Base-by-base conservation (phyloP, 2,797 vertebrate genomes). In the Chloroceryle amazona region DNA sequence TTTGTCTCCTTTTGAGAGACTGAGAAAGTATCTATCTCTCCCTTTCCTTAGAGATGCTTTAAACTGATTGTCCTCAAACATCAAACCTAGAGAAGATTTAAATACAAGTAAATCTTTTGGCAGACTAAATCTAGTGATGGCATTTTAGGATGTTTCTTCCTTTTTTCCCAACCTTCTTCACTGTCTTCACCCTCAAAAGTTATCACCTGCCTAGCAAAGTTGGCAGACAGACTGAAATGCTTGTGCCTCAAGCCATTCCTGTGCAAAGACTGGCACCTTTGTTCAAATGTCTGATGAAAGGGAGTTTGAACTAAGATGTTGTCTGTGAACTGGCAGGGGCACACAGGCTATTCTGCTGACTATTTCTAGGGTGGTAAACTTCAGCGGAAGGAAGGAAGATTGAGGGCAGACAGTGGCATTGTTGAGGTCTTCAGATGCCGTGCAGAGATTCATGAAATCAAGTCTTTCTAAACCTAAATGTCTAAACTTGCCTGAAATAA, bases 371-470 rank as follows among this genome's bases (percentile, higher is more conserved):
- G 66, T 3, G 3, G 49, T 29, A 54, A 90, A 60, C 80, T 84
- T 65, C 62, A 74, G 66, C 1, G 33, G 57, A 58, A 81, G 86
- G 83, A 86, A 90, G 83, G 83, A 94, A 90, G 90, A 75, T 3
- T 92, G 93, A 89, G 92, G 92, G 90, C 66, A 93, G 90, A 65
- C 5, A 7, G 86, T 76, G 60, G 86, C 88, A 86, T 96, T 86
- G 42, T 65, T 95, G 86, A 86, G 81, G 73, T 95, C 83, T 86
- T 52, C 67, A 92, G 90, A 84, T 90, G 86, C 63, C 90, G 90
- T 55, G 74, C 21, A 52, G 68, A 75, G 61, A 90, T 72, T 70
- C 33, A 71, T 63, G 67, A 39, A 82, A 88, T 41, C 3, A 1
- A 5, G 29, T 83, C 11, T 68, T 91, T 81, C 68, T 66, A 86